A percentile compares a stretch with the other conserved stretches of the same genome.
Evolutionary conservation across 2,888 invertebrate species (phyloP).

Genomic region (Andrena marginata): DNA sequence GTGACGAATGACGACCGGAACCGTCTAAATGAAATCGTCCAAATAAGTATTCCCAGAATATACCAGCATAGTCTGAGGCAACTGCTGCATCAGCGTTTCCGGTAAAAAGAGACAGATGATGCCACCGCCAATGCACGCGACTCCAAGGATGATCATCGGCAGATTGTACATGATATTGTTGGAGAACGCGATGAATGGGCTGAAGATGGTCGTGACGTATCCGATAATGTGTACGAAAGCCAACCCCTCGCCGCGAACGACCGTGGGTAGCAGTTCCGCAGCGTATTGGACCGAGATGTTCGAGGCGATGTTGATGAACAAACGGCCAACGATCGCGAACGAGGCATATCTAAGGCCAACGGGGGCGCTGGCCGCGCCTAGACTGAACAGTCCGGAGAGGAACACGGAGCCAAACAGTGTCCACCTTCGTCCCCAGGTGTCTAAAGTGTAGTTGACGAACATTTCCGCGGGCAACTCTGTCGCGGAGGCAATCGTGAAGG

Average conservation of each 20-base stretch:
- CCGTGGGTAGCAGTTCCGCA: conserved; percentile 93
- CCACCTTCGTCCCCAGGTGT: conserved; percentile 93
- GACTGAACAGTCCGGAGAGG: conserved; percentile 36
- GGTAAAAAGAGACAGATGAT: conserved; percentile 32
- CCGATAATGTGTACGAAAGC: conserved; percentile 95
- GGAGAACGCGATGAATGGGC: conserved; percentile 93
- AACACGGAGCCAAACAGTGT: conserved; percentile 32
- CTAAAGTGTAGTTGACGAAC: conserved; percentile 90
- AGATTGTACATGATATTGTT: conserved; percentile 89
- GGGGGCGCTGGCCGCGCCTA: conserved; percentile 82
- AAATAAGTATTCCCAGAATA: not conserved
- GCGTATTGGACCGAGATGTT: conserved; percentile 95
- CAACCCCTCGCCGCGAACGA: conserved; percentile 93
- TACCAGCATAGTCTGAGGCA: conserved; percentile 52
- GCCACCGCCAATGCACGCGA: conserved; percentile 85
- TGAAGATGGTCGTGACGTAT: conserved; percentile 92
- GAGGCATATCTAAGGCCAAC: conserved; percentile 89
- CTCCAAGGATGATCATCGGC: conserved; percentile 91
- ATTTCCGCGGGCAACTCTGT: conserved; percentile 93
- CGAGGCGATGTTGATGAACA: conserved; percentile 94
- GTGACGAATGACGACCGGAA: not conserved
- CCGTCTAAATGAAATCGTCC: too few relatives aligned
- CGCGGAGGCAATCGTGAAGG: conserved; percentile 92
- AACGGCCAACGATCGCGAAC: conserved; percentile 91
- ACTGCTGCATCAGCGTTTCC: conserved; percentile 52